phyloP scores from a whole-genome alignment of 1,140 invertebrate species.

The Orchesella cincta region DNA sequence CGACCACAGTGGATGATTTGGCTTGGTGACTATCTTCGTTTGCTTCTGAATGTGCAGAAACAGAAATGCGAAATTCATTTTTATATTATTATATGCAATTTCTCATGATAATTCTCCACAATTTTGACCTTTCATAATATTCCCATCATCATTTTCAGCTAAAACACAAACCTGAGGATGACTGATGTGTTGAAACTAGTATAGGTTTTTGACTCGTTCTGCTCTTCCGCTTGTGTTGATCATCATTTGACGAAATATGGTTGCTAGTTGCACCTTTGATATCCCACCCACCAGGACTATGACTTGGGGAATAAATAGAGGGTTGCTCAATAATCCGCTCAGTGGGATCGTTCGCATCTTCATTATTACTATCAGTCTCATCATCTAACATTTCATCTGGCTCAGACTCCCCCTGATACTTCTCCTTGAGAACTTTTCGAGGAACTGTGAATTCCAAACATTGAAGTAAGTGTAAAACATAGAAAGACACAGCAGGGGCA shows the following conservation, averaged over 20 bases:
- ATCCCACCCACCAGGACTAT: not conserved
- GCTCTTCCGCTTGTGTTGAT: not conserved
- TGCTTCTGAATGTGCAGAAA: not conserved
- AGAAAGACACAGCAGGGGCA: not conserved
- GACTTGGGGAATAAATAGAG: slow-evolving; percentile 20
- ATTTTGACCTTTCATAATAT: too few relatives aligned
- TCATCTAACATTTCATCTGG: slow-evolving; percentile 59
- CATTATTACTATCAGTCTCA: slow-evolving; percentile 54
- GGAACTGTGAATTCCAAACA: slow-evolving; percentile 64
- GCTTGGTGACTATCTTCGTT: slow-evolving; percentile 12
- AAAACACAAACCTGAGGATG: too few relatives aligned
- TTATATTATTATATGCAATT: too few relatives aligned
- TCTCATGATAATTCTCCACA: too few relatives aligned
- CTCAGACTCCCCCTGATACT: slow-evolving; percentile 65
- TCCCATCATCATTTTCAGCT: too few relatives aligned
- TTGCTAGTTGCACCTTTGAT: not conserved
- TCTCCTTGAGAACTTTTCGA: slow-evolving; percentile 74
- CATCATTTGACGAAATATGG: not conserved
- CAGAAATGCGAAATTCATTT: too few relatives aligned
- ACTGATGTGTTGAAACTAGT: slow-evolving; percentile 2
- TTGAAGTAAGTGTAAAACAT: not conserved
- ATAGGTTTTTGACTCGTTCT: not conserved
- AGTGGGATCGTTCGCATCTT: slow-evolving; percentile 51
- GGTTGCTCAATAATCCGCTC: slow-evolving; percentile 49
- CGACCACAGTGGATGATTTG: slow-evolving; percentile 42